Percentiles rank a stretch among this genome's conserved stretches.
phyloP scores from a whole-genome alignment of 1,140 invertebrate genomes.

The Eurosta solidaginis region DNA sequence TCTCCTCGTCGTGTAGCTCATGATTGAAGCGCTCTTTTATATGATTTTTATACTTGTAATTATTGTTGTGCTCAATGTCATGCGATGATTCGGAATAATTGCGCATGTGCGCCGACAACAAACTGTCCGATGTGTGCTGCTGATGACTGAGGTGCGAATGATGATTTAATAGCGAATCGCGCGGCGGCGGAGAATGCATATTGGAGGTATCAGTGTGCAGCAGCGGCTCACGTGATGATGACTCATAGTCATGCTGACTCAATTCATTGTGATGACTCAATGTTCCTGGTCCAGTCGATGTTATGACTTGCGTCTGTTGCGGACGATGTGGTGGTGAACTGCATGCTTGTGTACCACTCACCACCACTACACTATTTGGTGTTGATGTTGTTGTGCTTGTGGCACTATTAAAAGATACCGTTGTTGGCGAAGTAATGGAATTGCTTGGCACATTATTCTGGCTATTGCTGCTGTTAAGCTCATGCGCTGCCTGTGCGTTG shows the following conservation, averaged over 20 bases:
- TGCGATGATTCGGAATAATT: slow-evolving; percentile 62
- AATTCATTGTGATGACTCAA: slow-evolving; percentile 53
- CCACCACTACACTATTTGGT: not conserved
- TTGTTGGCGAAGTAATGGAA: slow-evolving; percentile 28
- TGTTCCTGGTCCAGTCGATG: slow-evolving; percentile 48
- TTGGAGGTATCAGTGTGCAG: slow-evolving; percentile 56
- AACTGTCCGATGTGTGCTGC: slow-evolving; percentile 16
- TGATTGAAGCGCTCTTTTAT: slow-evolving; percentile 84
- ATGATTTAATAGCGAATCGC: slow-evolving; percentile 45
- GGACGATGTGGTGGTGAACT: slow-evolving; percentile 39
- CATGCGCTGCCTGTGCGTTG: slow-evolving; percentile 35
- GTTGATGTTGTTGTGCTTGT: slow-evolving; percentile 30
- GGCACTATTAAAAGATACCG: not conserved
- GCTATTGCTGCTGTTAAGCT: slow-evolving; percentile 13
- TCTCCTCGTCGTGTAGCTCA: slow-evolving; percentile 55
- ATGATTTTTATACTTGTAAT: slow-evolving; percentile 93
- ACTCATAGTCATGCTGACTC: slow-evolving; percentile 57
- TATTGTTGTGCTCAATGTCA: slow-evolving; percentile 63
- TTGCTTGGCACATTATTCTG: slow-evolving; percentile 9
- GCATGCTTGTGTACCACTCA: not conserved
- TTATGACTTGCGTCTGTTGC: slow-evolving; percentile 54
- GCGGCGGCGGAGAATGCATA: slow-evolving; percentile 56
- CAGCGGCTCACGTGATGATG: slow-evolving; percentile 52
- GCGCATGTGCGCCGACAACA: slow-evolving; percentile 49
- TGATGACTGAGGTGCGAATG: slow-evolving; percentile 41